Evolutionary conservation across 2,888 invertebrate species (phyloP).

Genomic region (Chymomyza fuscimana): DNA sequence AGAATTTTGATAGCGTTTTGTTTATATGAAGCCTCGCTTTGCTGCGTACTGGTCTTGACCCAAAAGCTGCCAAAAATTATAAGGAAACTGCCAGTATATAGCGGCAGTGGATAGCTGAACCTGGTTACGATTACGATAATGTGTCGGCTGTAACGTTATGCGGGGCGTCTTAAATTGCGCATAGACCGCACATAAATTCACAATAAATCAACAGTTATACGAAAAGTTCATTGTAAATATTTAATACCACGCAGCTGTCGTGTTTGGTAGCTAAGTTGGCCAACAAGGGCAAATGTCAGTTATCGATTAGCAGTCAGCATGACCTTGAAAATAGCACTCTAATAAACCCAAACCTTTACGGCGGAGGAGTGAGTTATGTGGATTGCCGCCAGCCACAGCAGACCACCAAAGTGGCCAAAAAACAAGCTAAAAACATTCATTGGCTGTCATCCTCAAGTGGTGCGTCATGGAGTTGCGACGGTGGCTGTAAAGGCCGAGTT

Average conservation of each 20-base stretch:
- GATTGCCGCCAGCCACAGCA: background rate
- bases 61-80: no score
- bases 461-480: conserved; percentile 5
- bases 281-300: conserved; percentile 25
- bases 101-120: background rate
- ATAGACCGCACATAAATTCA: conserved; percentile 19
- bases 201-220: conserved; percentile 53
- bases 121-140: conserved; percentile 37
- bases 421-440: conserved; percentile 40
- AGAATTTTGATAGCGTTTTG: no score
- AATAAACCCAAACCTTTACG: conserved; percentile 32
- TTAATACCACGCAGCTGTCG: conserved; percentile 21
- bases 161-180: conserved; percentile 47
- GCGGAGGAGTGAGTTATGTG: no score
- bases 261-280: conserved; percentile 7
- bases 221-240: conserved; percentile 41
- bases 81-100: no score
- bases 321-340: conserved; percentile 44
- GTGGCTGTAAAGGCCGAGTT: conserved; percentile 19
- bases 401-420: conserved; percentile 32
- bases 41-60: no score
- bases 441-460: conserved; percentile 44
- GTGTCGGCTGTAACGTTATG: conserved; percentile 49
- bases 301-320: conserved; percentile 43
- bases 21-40: no score